Conservation (phyloP, 2,797 vertebrate species). For the Alfaro cultratus region DNA sequence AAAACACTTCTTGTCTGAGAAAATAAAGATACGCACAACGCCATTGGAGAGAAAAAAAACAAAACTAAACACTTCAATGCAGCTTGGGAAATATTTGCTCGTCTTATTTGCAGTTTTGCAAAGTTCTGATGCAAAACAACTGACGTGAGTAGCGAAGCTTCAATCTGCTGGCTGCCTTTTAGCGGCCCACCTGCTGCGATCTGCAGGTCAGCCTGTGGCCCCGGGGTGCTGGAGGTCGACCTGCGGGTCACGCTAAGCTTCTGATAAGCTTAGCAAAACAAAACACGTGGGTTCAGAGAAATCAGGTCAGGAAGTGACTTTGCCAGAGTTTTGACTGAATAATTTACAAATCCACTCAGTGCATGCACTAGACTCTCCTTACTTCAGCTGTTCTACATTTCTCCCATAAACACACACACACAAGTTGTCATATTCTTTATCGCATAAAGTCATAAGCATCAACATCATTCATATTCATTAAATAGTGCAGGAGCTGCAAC, state of each 20-base stretch:
- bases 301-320: conserved; percentile 2
- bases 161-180: background rate
- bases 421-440: background rate
- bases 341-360: conserved; percentile 10
- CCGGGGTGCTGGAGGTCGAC: background rate
- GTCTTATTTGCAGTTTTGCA: background rate
- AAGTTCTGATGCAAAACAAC: too few relatives aligned
- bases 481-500: background rate
- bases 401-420: conserved; percentile 1
- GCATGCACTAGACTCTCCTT: conserved; percentile 7
- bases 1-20: background rate
- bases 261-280: conserved; percentile 8
- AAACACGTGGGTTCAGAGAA: background rate
- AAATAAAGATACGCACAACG: background rate
- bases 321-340: background rate
- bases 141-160: background rate
- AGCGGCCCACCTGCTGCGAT: background rate
- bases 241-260: background rate
- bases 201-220: background rate
- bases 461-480: background rate
- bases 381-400: background rate
- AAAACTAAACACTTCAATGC: background rate
- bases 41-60: background rate
- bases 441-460: background rate
- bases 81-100: background rate